Base-by-base conservation (phyloP, 2,113 vertebrate species). In the Zeus faber region DNA sequence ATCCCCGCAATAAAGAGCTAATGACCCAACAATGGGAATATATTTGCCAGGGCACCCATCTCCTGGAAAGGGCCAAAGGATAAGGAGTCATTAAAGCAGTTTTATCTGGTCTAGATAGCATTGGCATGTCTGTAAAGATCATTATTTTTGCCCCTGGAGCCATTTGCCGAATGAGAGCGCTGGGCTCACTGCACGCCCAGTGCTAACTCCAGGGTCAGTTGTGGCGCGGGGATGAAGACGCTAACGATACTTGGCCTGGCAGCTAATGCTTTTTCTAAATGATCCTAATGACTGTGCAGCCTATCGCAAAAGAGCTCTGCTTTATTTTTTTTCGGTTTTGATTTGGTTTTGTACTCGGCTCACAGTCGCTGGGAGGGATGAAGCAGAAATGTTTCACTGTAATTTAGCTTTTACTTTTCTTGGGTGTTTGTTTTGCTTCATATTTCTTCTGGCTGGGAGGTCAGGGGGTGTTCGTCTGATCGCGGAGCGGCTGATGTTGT, bases 101-200 rank as follows among this genome's bases (percentile, higher is more conserved):
- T 67, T 87, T 88, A 88, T 89, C 85, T 85, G 79, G 72, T 83
- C 65, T 79, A 85, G 83, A 87, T 88, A 88, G 76, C 82, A 81
- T 85, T 86, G 88, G 85, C 79, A 86, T 88, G 81, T 86, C 82
- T 81, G 75, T 74, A 76, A 83, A 85, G 82, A 89, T 89, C 85
- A 89, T 89, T 89, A 89, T 89, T 88, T 88, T 84, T 68, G 72
- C 72, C 82, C 87, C 85, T 88, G 77, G 66, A 88, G 88, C 80
- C 70, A 51, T 83, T 89, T 86, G 83, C 75, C 67, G 79, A 76
- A 72, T 60, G 60, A 80, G 71, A 79, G 68, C 69, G 57, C 44
- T 14, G 47, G 68, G 52, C 73, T 65, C 68, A 72, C 68, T 66
- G 54, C 68, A 70, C 62, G 73, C 52, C 62, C 71, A 57, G 56